Evolutionary conservation across 2,888 invertebrate genomes (phyloP), one percentile per base, ranked within the genome.

Genomic region (Pheosia tremula): DNA sequence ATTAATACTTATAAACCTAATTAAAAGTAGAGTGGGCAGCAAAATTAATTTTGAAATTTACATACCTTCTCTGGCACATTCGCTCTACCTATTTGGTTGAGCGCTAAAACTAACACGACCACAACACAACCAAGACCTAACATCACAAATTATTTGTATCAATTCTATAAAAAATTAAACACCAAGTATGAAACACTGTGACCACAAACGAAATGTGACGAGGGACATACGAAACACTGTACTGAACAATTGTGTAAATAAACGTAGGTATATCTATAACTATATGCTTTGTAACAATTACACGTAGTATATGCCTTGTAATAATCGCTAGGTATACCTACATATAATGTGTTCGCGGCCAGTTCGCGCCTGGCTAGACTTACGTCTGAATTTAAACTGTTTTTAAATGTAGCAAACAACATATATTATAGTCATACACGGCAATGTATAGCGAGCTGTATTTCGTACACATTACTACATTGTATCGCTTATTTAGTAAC

Each of bases 41-140:
- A 11, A 47, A 47, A 47, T n/a, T 4, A n/a, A 24, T 24, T 41
- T 37, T 50, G 56, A 43, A 10, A 58, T 54, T 56, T 62, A 45
- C 58, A 66, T 63, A 82, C 86, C 83, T 82, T 80, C 61, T 72
- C 62, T 7, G 78, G 67, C 4, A 58, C 60, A 60, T 73, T 67
- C 59, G 69, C 64, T 47, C 61, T 61, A n/a, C 50, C 63, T 10
- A 62, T 61, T n/a, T 64, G 62, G 47, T 68, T 72, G 38, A 67
- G 56, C 49, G 69, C 63, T 52, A 80, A 67, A 62, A 76, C 43
- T 13, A 83, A 59, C 52, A 80, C 53, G n/a, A 83, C 41, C 37
- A 79, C 62, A 45, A 76, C 57, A 66, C 76, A 63, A 64, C 8
- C 57, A 56, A 73, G 10, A n/a, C 56, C 55, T 41, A 59, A 63